Percentiles rank a stretch among this genome's conserved stretches.
Evolutionary conservation across 2,797 vertebrate species (phyloP).

Genomic region (Capromys pilorides): DNA sequence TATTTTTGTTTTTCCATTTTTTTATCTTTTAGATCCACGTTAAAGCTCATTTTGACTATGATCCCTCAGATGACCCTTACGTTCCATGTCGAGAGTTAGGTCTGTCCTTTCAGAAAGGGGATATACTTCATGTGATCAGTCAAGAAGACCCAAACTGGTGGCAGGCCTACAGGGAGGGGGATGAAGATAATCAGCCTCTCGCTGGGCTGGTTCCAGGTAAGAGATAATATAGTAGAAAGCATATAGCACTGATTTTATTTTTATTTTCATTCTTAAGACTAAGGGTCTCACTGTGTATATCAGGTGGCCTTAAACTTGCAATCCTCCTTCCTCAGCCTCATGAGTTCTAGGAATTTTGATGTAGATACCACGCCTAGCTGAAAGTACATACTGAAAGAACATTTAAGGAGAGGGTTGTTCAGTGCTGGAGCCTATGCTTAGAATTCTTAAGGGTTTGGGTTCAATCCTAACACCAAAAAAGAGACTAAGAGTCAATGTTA

Average conservation of each 20-base stretch:
- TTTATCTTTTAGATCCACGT: slow-evolving; percentile 92
- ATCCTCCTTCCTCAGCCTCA: not conserved
- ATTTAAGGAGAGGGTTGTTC: not conserved
- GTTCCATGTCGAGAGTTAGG: slow-evolving; percentile 98
- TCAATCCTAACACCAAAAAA: not conserved
- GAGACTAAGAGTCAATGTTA: slow-evolving; percentile 23
- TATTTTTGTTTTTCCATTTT: slow-evolving; percentile 40
- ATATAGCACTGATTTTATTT: not conserved
- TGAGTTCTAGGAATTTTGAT: not conserved
- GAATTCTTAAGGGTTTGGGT: not conserved
- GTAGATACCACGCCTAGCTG: not conserved
- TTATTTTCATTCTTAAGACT: not conserved
- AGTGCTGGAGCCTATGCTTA: not conserved
- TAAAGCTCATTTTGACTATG: slow-evolving; percentile 97
- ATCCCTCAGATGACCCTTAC: slow-evolving; percentile 97
- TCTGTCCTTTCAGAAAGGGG: slow-evolving; percentile 97
- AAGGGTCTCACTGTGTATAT: not conserved
- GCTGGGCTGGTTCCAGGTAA: slow-evolving; percentile 97
- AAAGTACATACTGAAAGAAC: slow-evolving; percentile 20
- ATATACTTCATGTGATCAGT: slow-evolving; percentile 98
- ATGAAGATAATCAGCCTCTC: slow-evolving; percentile 97
- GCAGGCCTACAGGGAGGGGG: slow-evolving; percentile 99
- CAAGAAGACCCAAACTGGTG: slow-evolving; percentile 99
- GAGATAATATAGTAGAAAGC: slow-evolving; percentile 11
- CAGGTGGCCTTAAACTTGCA: not conserved